Conservation (phyloP, 2,797 vertebrate species). For the Epinephelus awoara region DNA sequence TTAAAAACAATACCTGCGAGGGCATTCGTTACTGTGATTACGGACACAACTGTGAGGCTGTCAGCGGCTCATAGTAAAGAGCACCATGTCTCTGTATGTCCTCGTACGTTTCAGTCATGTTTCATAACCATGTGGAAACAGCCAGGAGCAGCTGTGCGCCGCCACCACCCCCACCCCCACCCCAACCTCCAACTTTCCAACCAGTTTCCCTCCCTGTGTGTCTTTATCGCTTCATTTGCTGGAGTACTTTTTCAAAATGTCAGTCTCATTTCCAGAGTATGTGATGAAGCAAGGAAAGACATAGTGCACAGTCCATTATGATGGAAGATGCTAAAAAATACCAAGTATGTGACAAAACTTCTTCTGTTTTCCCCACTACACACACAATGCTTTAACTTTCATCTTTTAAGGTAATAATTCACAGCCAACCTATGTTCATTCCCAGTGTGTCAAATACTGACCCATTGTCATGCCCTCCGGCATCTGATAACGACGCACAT, state of each 20-base stretch:
- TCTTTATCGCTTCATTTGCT: slow-evolving; percentile 29
- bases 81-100: slow-evolving; percentile 6
- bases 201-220: slow-evolving; percentile 6
- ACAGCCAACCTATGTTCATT: too few species aligned
- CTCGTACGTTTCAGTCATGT: slow-evolving; percentile 17
- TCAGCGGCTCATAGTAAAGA: slow-evolving; percentile 35
- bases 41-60: slow-evolving; percentile 26
- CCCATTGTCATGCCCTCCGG: too few species aligned
- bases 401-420: background rate
- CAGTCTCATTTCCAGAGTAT: slow-evolving; percentile 45
- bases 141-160: slow-evolving; percentile 51
- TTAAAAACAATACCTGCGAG: slow-evolving; percentile 22
- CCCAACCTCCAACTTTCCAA: background rate
- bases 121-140: slow-evolving; percentile 54
- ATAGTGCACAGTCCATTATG: slow-evolving; percentile 6
- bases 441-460: too few species aligned
- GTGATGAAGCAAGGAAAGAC: slow-evolving; percentile 23
- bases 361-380: background rate
- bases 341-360: background rate
- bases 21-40: slow-evolving; percentile 44
- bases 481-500: too few species aligned
- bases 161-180: background rate
- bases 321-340: background rate
- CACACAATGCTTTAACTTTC: background rate
- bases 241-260: slow-evolving; percentile 39